These are phyloP conservation scores for Cynaeus angustus DNA, from an alignment of 2,888 invertebrate genomes.

Conservation along the genomic window DNA sequence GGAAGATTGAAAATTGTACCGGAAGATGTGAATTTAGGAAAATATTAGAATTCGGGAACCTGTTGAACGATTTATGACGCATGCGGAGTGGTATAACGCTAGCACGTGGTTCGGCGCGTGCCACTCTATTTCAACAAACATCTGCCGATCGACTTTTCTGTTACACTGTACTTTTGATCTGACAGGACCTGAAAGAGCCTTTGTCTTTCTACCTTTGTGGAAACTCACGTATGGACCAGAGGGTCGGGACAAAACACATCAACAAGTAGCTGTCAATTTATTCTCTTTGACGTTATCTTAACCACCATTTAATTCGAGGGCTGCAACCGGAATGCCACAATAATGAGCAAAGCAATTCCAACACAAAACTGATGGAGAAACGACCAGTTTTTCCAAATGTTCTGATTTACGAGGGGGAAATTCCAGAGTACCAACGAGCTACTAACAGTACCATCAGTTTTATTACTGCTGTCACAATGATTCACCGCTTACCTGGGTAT, in stretches of 20 bases:
- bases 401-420: not conserved
- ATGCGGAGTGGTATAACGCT: constrained; percentile 53
- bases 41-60: constrained; percentile 51
- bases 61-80: constrained; percentile 55
- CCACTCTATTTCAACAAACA: constrained; percentile 54
- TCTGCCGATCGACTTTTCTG: constrained; percentile 57
- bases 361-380: not conserved
- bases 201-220: constrained; percentile 54
- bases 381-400: not conserved
- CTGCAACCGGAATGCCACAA: constrained; percentile 7
- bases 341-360: not conserved
- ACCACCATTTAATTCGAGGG: constrained; percentile 13
- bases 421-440: not conserved
- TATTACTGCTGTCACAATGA: not conserved
- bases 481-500: not conserved
- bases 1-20: not conserved
- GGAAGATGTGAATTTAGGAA: constrained; percentile 6
- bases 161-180: constrained; percentile 59
- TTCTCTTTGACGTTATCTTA: constrained; percentile 32
- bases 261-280: constrained; percentile 48
- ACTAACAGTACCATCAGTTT: not conserved
- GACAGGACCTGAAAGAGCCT: constrained; percentile 56
- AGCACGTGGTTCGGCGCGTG: constrained; percentile 60
- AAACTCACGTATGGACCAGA: constrained; percentile 36
- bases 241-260: constrained; percentile 37